Evolutionary conservation across 2,113 vertebrate species (phyloP).

Genomic region (Pteronura brasiliensis): DNA sequence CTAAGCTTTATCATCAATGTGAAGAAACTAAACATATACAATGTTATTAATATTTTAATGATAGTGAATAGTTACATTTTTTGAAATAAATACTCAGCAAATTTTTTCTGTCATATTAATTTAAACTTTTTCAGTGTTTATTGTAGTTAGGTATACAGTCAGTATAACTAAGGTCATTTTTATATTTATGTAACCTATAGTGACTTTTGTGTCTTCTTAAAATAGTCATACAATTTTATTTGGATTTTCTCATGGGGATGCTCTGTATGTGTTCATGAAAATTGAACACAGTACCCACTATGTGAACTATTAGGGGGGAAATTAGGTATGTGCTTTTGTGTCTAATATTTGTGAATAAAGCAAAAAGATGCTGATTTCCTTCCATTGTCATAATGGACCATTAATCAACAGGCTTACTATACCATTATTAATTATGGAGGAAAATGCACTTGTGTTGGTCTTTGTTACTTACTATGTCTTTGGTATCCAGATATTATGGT

Average conservation of each 20-base stretch:
- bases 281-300: neutral
- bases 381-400: neutral
- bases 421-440: neutral
- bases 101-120: neutral
- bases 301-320: neutral
- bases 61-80: neutral
- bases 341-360: neutral
- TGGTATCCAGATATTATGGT: neutral
- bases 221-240: neutral
- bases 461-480: neutral
- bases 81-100: neutral
- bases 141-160: neutral
- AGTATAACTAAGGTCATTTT: neutral
- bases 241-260: neutral
- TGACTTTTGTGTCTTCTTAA: neutral
- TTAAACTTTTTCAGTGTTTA: neutral
- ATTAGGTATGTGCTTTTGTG: neutral
- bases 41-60: neutral
- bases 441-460: neutral
- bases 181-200: neutral
- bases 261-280: neutral
- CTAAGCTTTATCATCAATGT: neutral
- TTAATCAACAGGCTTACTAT: neutral
- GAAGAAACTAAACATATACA: neutral
- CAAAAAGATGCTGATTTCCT: neutral